Conservation (phyloP, 2,113 vertebrate species). For the Indri indri region DNA sequence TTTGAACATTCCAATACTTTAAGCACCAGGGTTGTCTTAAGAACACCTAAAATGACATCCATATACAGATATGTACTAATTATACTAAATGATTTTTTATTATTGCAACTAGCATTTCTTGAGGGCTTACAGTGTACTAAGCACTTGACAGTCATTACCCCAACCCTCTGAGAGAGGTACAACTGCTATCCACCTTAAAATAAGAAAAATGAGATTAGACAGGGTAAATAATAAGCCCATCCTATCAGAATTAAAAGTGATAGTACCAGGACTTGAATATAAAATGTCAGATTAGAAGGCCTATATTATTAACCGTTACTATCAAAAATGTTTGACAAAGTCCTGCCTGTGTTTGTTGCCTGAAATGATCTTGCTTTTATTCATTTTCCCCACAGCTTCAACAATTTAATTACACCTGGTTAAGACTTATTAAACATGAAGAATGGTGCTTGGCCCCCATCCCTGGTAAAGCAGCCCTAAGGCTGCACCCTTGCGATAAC, state of each 20-base stretch:
- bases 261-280: not conserved
- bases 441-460: slow-evolving; percentile 84
- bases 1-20: not conserved
- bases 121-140: not conserved
- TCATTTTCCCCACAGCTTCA: slow-evolving; percentile 86
- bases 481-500: slow-evolving; percentile 84
- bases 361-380: not conserved
- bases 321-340: not conserved
- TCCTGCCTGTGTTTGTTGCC: not conserved
- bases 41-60: not conserved
- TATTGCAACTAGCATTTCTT: not conserved
- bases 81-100: not conserved
- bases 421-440: slow-evolving; percentile 88
- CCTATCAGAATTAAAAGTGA: not conserved
- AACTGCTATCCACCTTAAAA: not conserved
- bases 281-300: not conserved
- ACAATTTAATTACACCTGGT: slow-evolving; percentile 96
- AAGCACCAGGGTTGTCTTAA: not conserved
- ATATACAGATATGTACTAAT: not conserved
- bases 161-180: not conserved
- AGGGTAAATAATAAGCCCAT: not conserved
- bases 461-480: slow-evolving; percentile 3
- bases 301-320: not conserved
- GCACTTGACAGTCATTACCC: not conserved
- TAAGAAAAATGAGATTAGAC: not conserved